phyloP scores from a whole-genome alignment of 1,140 invertebrate genomes.

The Leucophenga varia region DNA sequence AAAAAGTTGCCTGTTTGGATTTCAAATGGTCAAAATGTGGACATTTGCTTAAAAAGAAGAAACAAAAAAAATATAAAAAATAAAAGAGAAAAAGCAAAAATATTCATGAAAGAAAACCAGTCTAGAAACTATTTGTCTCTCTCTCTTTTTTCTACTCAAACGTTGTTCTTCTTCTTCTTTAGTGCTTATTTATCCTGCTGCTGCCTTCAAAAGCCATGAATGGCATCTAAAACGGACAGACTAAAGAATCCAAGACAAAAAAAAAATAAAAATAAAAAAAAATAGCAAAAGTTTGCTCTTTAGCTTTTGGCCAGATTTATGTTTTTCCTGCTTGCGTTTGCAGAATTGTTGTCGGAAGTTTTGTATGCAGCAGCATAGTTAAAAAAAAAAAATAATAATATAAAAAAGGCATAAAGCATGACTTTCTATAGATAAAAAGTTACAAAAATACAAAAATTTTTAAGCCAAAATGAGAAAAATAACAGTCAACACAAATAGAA shows the following conservation, averaged over 20 bases:
- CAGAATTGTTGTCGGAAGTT: constrained; percentile 53
- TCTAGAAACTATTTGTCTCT: too few species aligned
- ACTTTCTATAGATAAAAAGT: too few species aligned
- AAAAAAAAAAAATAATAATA: constrained; percentile 17
- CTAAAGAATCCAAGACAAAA: background rate
- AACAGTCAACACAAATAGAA: too few species aligned
- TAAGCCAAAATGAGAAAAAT: too few species aligned
- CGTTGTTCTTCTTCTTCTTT: too few species aligned
- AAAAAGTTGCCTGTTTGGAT: constrained; percentile 50
- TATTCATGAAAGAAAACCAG: too few species aligned
- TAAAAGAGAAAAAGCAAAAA: background rate
- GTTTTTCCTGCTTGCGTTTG: constrained; percentile 52
- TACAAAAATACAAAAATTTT: too few species aligned
- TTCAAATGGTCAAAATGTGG: constrained; percentile 51
- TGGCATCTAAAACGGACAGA: too few species aligned
- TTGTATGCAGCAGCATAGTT: constrained; percentile 48
- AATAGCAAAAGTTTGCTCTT: constrained; percentile 50
- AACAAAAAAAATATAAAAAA: constrained; percentile 5
- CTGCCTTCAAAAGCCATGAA: too few species aligned
- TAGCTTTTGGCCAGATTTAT: constrained; percentile 53
- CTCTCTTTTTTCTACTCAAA: too few species aligned
- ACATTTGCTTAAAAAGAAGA: constrained; percentile 38
- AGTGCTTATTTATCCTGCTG: too few species aligned
- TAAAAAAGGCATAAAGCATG: constrained; percentile 8
- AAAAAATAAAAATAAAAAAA: background rate